These are phyloP conservation scores for Pygoscelis antarcticus DNA, from an alignment of 2,113 vertebrate species.

Conservation along the genomic window DNA sequence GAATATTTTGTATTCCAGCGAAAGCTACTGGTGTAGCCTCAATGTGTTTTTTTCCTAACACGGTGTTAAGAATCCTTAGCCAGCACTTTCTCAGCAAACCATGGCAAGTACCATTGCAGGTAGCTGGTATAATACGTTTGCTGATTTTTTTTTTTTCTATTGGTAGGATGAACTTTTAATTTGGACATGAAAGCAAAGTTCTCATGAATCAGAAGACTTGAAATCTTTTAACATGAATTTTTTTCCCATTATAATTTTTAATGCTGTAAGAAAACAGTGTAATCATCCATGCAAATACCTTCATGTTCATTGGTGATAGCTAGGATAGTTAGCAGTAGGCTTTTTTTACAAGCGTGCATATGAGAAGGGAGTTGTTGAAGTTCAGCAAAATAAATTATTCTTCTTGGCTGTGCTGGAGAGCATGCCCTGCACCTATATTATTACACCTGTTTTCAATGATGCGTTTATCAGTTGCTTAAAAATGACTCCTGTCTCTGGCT, in stretches of 20 bases:
- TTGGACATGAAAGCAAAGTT: background rate
- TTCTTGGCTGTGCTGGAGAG: background rate
- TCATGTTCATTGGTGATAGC: background rate
- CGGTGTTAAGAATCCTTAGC: background rate
- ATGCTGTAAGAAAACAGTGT: background rate
- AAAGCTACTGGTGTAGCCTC: background rate
- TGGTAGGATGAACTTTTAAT: background rate
- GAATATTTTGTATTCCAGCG: background rate
- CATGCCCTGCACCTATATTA: background rate
- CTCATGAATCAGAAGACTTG: background rate
- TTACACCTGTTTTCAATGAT: slow-evolving; percentile 51
- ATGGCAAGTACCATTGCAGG: background rate
- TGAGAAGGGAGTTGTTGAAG: background rate
- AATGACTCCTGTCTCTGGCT: background rate
- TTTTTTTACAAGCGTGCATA: background rate
- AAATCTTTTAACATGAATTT: background rate
- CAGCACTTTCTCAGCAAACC: background rate
- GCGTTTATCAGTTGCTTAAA: slow-evolving; percentile 40
- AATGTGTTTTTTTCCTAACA: background rate
- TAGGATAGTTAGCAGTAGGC: background rate
- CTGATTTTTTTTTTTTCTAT: background rate
- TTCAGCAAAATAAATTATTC: background rate
- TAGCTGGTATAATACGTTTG: background rate
- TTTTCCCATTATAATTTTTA: background rate
- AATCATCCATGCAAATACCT: background rate